These are phyloP conservation scores for Antheraea mylitta DNA, from an alignment of 1,140 invertebrate species.

Conservation along the genomic window DNA sequence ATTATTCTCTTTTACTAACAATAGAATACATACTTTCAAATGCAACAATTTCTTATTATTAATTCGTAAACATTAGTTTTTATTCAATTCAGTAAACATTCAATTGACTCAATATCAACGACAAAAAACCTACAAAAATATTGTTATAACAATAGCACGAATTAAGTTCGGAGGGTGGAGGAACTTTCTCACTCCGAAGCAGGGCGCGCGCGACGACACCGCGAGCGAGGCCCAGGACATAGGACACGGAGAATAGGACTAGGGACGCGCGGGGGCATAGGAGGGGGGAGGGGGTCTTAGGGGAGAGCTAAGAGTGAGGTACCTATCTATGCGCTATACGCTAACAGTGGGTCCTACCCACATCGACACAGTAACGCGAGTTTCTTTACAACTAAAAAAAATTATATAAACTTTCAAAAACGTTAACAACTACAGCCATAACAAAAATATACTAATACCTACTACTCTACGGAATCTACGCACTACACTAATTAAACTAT, in stretches of 20 bases:
- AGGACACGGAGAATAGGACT: no score
- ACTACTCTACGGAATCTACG: slow-evolving; percentile 73
- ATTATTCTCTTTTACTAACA: slow-evolving; percentile 75
- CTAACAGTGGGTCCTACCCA: slow-evolving; percentile 45
- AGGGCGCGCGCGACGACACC: slow-evolving; percentile 26
- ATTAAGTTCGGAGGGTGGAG: slow-evolving; percentile 56
- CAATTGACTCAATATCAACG: slow-evolving; percentile 77
- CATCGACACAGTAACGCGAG: slow-evolving; percentile 49
- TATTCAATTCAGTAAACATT: slow-evolving; percentile 76
- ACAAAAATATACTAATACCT: slow-evolving; percentile 76
- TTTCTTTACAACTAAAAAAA: slow-evolving; percentile 62
- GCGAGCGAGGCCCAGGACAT: background rate
- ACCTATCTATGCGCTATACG: slow-evolving; percentile 13
- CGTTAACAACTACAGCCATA: slow-evolving; percentile 77
- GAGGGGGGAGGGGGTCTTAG: slow-evolving; percentile 10
- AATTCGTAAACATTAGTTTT: slow-evolving; percentile 73
- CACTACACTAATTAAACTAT: slow-evolving; percentile 71
- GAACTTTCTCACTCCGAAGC: slow-evolving; percentile 43
- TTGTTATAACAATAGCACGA: slow-evolving; percentile 74
- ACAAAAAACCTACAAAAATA: slow-evolving; percentile 77
- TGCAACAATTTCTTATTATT: slow-evolving; percentile 77
- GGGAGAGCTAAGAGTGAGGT: slow-evolving; percentile 11
- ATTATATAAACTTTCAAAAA: slow-evolving; percentile 76
- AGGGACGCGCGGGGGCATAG: slow-evolving; percentile 16
- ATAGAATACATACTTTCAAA: slow-evolving; percentile 79